phyloP scores from a whole-genome alignment of 2,797 vertebrate species.

The Melanogrammus aeglefinus region DNA sequence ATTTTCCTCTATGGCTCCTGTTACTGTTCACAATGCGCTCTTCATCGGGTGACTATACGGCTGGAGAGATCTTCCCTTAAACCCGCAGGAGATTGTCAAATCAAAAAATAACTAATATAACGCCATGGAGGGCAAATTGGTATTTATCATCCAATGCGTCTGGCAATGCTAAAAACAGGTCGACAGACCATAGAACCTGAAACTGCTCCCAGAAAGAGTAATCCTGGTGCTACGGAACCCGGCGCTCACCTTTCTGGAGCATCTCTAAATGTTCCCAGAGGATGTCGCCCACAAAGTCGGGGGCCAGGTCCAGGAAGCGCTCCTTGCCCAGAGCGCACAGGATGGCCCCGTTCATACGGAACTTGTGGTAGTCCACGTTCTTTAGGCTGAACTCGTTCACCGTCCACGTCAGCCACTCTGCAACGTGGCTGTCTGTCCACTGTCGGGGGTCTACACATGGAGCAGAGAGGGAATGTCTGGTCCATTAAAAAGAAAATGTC shows the following conservation, averaged over 20 bases:
- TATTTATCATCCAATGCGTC: background rate
- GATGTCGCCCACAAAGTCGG: slow-evolving; percentile 98
- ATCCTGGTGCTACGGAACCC: background rate
- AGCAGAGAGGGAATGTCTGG: slow-evolving; percentile 7
- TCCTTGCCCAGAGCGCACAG: slow-evolving; percentile 96
- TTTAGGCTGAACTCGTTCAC: slow-evolving; percentile 98
- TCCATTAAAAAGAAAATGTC: background rate
- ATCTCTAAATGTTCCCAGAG: slow-evolving; percentile 99
- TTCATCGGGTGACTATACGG: background rate
- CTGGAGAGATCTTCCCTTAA: background rate
- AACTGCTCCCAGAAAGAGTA: background rate
- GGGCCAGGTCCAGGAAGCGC: slow-evolving; percentile 93
- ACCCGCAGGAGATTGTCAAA: background rate
- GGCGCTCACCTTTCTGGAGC: slow-evolving; percentile 89
- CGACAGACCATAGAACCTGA: background rate
- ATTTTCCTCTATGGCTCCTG: slow-evolving; percentile 62
- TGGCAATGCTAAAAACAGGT: background rate
- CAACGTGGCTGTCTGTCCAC: slow-evolving; percentile 93
- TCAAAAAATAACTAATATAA: background rate
- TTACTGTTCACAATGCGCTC: slow-evolving; percentile 51
- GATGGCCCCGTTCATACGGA: slow-evolving; percentile 89
- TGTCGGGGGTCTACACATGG: slow-evolving; percentile 87
- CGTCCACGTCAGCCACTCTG: slow-evolving; percentile 95
- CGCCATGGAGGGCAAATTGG: background rate
- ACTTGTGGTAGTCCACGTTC: slow-evolving; percentile 95